These are phyloP conservation scores for Chrysochloris asiatica DNA, from an alignment of 2,113 vertebrate genomes.

Conservation along the genomic window DNA sequence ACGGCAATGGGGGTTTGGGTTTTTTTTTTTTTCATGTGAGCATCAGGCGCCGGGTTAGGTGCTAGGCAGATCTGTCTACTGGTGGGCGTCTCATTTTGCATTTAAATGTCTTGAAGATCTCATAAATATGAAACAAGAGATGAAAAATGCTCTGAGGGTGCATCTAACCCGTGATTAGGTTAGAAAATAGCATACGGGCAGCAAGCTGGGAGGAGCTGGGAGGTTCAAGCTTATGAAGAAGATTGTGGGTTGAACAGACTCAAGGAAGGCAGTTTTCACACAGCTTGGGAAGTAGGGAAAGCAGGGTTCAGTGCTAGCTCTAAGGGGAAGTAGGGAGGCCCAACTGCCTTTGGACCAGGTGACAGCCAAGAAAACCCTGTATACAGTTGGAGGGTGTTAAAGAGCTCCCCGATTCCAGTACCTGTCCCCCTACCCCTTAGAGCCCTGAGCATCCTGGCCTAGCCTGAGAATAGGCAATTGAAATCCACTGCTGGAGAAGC, in stretches of 20 bases:
- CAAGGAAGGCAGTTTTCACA: not conserved
- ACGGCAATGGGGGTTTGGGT: too few species aligned
- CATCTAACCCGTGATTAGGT: not conserved
- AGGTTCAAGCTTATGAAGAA: too few species aligned
- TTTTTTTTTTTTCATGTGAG: too few species aligned
- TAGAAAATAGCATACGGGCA: not conserved
- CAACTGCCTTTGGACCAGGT: not conserved
- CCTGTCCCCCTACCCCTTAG: too few species aligned
- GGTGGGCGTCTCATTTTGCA: not conserved
- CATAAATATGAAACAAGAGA: not conserved
- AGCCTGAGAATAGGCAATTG: too few species aligned
- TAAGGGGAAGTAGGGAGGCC: not conserved
- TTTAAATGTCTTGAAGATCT: not conserved
- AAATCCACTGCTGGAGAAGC: not conserved
- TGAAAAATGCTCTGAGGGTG: not conserved
- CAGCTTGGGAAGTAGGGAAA: not conserved
- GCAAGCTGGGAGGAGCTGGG: too few species aligned
- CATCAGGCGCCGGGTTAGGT: too few species aligned
- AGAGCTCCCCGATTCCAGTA: not conserved
- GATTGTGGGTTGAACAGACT: not conserved
- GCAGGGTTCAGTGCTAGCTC: not conserved
- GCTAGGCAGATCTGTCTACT: too few species aligned
- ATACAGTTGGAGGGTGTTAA: not conserved
- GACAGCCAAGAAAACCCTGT: not conserved
- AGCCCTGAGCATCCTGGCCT: too few species aligned